phyloP scores from a whole-genome alignment of 1,140 invertebrate species.

The Euura lappo region DNA sequence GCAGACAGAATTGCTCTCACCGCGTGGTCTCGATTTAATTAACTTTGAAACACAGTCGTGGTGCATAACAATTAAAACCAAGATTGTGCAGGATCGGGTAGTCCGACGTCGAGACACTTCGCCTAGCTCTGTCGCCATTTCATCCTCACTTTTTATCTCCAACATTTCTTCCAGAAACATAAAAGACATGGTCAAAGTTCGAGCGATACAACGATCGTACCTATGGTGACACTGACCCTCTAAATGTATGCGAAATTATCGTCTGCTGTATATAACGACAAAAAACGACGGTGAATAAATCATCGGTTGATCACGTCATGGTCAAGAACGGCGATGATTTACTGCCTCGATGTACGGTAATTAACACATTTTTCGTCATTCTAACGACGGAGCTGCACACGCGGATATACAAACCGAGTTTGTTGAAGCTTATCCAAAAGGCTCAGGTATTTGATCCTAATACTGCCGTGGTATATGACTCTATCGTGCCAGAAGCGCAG shows the following conservation, averaged over 20 bases:
- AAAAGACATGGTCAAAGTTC: not conserved
- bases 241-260: not conserved
- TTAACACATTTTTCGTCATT: not conserved
- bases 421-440: no score
- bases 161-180: no score
- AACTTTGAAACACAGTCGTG: not conserved
- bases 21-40: not conserved
- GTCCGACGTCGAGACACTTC: no score
- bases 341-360: not conserved
- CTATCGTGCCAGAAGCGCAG: not conserved
- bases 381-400: no score
- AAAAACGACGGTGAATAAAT: conserved; percentile 1
- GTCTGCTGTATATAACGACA: no score
- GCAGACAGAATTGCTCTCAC: not conserved
- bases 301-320: not conserved
- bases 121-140: no score
- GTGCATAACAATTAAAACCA: not conserved
- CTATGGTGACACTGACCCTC: not conserved
- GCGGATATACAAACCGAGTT: no score
- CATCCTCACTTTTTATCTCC: no score
- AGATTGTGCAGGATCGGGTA: not conserved
- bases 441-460: no score
- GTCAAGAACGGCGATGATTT: not conserved
- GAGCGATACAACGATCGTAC: not conserved
- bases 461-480: not conserved